Percentiles rank a stretch among this genome's conserved stretches.
These are phyloP conservation scores for Blennius ocellaris DNA, from an alignment of 2,113 vertebrate species.

Conservation along the genomic window DNA sequence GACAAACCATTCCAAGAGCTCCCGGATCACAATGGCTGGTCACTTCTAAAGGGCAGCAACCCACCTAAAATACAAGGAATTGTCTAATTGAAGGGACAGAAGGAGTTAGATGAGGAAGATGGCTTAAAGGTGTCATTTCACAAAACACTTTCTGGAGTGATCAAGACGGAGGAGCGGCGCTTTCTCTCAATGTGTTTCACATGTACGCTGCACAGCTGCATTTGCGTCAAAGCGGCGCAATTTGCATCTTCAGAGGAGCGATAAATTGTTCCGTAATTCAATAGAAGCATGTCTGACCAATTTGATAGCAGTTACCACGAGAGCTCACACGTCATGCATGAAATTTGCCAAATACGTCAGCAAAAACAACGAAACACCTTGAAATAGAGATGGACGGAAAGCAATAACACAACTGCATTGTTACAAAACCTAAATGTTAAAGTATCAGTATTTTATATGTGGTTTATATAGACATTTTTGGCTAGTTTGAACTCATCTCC, in stretches of 20 bases:
- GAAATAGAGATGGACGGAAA: constrained; percentile 8
- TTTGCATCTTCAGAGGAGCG: constrained; percentile 53
- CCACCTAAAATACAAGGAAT: constrained; percentile 49
- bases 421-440: constrained; percentile 4
- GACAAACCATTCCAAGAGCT: constrained; percentile 64
- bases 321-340: constrained; percentile 34
- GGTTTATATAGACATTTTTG: background rate
- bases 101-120: constrained; percentile 26
- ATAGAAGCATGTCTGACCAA: constrained; percentile 40
- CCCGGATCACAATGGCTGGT: constrained; percentile 56
- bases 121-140: constrained; percentile 46
- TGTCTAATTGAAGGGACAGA: constrained; percentile 41
- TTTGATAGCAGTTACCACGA: constrained; percentile 60
- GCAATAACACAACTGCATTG: constrained; percentile 16
- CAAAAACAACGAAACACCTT: constrained; percentile 42
- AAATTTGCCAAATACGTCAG: constrained; percentile 55
- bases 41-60: constrained; percentile 27
- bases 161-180: constrained; percentile 31
- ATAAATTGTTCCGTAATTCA: constrained; percentile 69
- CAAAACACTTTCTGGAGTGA: constrained; percentile 31
- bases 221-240: constrained; percentile 67
- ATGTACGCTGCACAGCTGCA: constrained; percentile 32
- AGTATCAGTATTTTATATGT: background rate
- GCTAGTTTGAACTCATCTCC: background rate
- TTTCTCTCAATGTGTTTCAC: constrained; percentile 57